Conservation (phyloP, 2,888 invertebrate genomes). For the Nemotelus pantherinus region DNA sequence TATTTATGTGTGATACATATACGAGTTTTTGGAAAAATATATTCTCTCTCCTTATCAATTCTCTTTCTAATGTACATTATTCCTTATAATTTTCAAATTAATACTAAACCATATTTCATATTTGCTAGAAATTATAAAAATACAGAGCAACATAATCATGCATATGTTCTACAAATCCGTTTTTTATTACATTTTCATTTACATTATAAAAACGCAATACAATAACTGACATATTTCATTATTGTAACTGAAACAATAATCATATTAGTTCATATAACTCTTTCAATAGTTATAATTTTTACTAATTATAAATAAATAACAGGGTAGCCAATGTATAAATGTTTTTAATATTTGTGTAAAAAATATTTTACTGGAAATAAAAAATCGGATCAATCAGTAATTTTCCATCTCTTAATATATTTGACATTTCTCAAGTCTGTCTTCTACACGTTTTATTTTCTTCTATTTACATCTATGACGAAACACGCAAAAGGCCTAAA, state of each 20-base stretch:
- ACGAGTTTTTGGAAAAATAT: constrained; percentile 33
- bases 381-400: background rate
- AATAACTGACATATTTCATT: background rate
- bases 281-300: constrained; percentile 4
- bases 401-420: constrained; percentile 1
- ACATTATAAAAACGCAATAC: constrained; percentile 2
- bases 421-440: constrained; percentile 15
- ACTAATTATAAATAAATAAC: constrained; percentile 39
- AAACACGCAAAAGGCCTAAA: background rate
- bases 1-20: constrained; percentile 32
- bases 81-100: constrained; percentile 1
- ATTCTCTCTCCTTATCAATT: constrained; percentile 15
- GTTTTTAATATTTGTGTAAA: background rate
- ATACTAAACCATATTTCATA: constrained; percentile 5
- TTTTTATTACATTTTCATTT: background rate
- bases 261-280: background rate
- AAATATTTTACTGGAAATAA: background rate
- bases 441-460: background rate
- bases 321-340: background rate
- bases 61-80: constrained; percentile 12
- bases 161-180: background rate
- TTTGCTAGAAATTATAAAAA: background rate
- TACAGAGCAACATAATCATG: background rate
- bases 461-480: constrained; percentile 16
- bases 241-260: constrained; percentile 5